Percentiles rank a stretch among this genome's conserved stretches.
phyloP scores from a whole-genome alignment of 1,140 invertebrate genomes.

The Scaptomyza pallida region DNA sequence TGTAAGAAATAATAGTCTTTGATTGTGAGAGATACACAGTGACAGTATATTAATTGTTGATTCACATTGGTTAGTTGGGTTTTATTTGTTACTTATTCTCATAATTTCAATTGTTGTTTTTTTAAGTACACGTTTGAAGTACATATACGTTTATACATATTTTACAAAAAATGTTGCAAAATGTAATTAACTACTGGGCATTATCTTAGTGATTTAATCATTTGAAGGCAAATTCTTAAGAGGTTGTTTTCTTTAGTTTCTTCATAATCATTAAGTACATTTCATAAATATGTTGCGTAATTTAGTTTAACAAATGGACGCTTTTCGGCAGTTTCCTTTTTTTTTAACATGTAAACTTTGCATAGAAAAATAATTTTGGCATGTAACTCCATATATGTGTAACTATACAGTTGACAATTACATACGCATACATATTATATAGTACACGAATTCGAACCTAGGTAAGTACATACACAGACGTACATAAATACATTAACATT shows the following conservation, averaged over 20 bases:
- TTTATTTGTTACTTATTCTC: conserved; percentile 34
- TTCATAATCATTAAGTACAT: conserved; percentile 60
- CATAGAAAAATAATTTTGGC: conserved; percentile 54
- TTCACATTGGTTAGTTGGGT: conserved; percentile 21
- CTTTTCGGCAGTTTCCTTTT: conserved; percentile 3
- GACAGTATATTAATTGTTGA: background rate
- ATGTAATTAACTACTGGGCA: conserved; percentile 64
- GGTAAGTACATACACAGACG: conserved; percentile 28
- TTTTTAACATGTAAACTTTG: conserved; percentile 37
- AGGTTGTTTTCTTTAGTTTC: conserved; percentile 28
- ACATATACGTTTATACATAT: conserved; percentile 24
- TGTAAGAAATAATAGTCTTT: background rate
- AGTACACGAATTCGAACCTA: conserved; percentile 14
- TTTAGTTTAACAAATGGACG: conserved; percentile 28
- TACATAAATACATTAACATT: conserved; percentile 20
- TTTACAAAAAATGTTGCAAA: conserved; percentile 57
- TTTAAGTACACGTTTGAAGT: conserved; percentile 49
- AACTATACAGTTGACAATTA: background rate
- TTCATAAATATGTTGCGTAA: conserved; percentile 31
- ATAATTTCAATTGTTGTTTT: conserved; percentile 36
- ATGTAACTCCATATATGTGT: conserved; percentile 19
- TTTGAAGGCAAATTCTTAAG: conserved; percentile 69
- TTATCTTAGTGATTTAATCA: conserved; percentile 62
- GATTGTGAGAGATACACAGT: background rate
- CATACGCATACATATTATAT: conserved; percentile 17